These are phyloP conservation scores for Lutjanus erythropterus DNA, from an alignment of 2,113 vertebrate species.

Conservation along the genomic window DNA sequence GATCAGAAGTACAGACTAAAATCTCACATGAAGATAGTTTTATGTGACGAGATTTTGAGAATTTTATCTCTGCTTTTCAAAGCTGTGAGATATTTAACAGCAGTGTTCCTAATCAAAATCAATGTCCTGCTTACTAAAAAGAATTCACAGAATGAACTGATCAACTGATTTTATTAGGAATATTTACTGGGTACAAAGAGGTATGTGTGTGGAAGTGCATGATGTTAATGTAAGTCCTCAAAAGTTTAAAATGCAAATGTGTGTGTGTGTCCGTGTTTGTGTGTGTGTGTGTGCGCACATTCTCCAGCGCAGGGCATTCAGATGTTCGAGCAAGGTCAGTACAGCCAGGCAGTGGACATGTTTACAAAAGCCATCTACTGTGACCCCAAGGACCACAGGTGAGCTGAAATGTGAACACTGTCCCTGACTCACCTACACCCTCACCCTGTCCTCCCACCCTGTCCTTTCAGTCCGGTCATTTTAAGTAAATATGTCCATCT, in stretches of 20 bases:
- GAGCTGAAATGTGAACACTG: conserved; percentile 25
- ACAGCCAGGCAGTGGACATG: conserved; percentile 68
- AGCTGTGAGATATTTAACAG: not conserved
- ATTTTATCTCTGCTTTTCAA: not conserved
- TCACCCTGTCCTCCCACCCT: too few relatives aligned
- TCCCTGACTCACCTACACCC: not conserved
- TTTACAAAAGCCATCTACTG: conserved; percentile 71
- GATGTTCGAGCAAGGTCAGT: conserved; percentile 64
- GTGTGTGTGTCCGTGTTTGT: not conserved
- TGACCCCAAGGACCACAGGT: conserved; percentile 73
- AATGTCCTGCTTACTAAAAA: too few relatives aligned
- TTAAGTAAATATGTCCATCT: not conserved
- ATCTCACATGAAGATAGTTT: not conserved
- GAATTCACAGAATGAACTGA: too few relatives aligned
- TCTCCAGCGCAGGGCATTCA: conserved; percentile 75
- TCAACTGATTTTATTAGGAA: not conserved
- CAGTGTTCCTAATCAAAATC: too few relatives aligned
- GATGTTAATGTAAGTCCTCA: not conserved
- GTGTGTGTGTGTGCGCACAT: conserved; percentile 9
- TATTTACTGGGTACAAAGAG: too few relatives aligned
- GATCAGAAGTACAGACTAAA: too few relatives aligned
- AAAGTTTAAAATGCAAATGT: too few relatives aligned
- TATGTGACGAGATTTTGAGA: not conserved
- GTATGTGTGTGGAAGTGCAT: not conserved
- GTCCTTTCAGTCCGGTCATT: too few relatives aligned